Conservation (phyloP, 1,140 invertebrate genomes). For the Grapholita molesta region DNA sequence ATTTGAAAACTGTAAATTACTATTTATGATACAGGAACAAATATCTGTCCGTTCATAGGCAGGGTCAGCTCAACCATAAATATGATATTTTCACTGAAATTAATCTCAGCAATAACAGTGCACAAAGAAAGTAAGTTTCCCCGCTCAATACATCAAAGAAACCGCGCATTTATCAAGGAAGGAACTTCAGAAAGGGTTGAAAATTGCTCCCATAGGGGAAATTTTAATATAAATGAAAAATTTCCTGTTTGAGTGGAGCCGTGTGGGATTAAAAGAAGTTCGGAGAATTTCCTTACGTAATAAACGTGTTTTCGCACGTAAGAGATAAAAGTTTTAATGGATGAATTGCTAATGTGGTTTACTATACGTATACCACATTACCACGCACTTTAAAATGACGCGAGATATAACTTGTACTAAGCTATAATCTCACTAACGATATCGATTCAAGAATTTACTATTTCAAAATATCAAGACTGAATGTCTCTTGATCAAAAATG, state of each 20-base stretch:
- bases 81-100: too few relatives aligned
- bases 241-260: neutral
- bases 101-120: neutral
- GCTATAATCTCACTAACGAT: too few relatives aligned
- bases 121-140: neutral
- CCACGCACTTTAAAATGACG: too few relatives aligned
- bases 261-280: neutral
- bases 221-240: conserved; percentile 18
- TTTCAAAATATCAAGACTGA: too few relatives aligned
- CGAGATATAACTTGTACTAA: too few relatives aligned
- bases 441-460: too few relatives aligned
- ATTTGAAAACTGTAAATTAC: too few relatives aligned
- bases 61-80: too few relatives aligned
- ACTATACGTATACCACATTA: neutral
- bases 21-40: too few relatives aligned
- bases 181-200: conserved; percentile 3
- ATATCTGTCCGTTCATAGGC: too few relatives aligned
- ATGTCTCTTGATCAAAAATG: too few relatives aligned
- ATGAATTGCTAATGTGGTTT: neutral
- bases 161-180: conserved; percentile 4
- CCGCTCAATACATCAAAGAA: neutral
- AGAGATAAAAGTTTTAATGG: neutral
- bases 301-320: conserved; percentile 4
- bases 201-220: conserved; percentile 8
- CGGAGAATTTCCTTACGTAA: neutral